Evolutionary conservation across 2,888 invertebrate genomes (phyloP).

Genomic region (Crossocerus cetratus): DNA sequence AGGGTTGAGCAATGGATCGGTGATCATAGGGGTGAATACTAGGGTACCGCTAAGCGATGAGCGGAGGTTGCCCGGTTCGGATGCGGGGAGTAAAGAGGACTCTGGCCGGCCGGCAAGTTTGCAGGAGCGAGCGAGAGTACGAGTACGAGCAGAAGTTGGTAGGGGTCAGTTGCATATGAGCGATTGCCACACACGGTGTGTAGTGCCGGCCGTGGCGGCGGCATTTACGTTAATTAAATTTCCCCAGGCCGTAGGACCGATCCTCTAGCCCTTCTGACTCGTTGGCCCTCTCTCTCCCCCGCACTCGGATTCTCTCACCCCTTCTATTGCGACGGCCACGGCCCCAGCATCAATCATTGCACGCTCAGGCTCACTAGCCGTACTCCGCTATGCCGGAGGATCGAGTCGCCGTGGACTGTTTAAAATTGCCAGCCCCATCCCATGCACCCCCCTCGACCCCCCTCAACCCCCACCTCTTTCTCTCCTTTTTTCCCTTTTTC

Average conservation of each 20-base stretch:
- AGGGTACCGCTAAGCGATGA: conserved; percentile 19
- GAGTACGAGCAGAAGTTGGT: conserved; percentile 27
- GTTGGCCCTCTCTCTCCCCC: too few relatives aligned
- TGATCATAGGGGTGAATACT: conserved; percentile 13
- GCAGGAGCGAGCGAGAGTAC: background rate
- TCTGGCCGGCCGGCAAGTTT: background rate
- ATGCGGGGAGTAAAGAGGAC: conserved; percentile 28
- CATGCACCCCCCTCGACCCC: background rate
- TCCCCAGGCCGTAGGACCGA: conserved; percentile 68
- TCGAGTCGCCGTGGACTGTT: conserved; percentile 67
- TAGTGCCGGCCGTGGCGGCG: conserved; percentile 74
- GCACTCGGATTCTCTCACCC: conserved; percentile 33
- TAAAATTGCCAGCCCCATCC: conserved; percentile 55
- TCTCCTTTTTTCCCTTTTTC: conserved; percentile 11
- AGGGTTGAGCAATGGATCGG: conserved; percentile 3
- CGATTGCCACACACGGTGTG: conserved; percentile 73
- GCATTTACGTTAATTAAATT: conserved; percentile 77
- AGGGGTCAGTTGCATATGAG: conserved; percentile 72
- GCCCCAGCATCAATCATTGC: conserved; percentile 74
- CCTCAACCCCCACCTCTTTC: background rate
- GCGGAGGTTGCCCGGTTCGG: conserved; percentile 24
- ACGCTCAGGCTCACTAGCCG: conserved; percentile 63
- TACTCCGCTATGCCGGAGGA: conserved; percentile 54
- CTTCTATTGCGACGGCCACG: conserved; percentile 56
- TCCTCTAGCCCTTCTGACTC: conserved; percentile 56